A percentile compares a stretch with the other conserved stretches of the same genome.
These are phyloP conservation scores for Zaprionus tsacasi DNA, from an alignment of 1,140 invertebrate species.

Conservation along the genomic window DNA sequence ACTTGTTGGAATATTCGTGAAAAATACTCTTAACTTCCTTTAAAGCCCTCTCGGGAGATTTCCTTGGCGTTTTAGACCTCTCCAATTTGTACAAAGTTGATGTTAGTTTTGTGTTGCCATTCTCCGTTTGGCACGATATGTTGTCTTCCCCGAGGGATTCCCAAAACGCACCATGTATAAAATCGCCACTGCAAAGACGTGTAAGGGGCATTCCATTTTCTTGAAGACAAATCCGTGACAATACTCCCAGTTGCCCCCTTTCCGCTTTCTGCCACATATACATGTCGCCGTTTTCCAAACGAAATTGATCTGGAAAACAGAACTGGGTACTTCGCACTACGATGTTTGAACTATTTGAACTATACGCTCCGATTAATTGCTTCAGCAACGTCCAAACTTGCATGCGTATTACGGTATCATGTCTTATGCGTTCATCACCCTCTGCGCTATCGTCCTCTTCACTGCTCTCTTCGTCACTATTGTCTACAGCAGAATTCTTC, in stretches of 20 bases:
- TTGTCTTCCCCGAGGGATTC: constrained; percentile 11
- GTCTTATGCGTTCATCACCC: constrained; percentile 23
- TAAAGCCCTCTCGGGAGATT: constrained; percentile 41
- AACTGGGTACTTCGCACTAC: constrained; percentile 65
- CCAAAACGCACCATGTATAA: constrained; percentile 73
- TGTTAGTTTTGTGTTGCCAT: constrained; percentile 35
- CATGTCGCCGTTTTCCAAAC: not conserved
- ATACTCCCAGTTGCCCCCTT: constrained; percentile 41
- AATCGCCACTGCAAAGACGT: constrained; percentile 63
- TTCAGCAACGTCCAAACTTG: constrained; percentile 29
- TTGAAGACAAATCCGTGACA: constrained; percentile 66
- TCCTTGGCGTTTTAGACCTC: constrained; percentile 20
- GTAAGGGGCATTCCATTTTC: constrained; percentile 58
- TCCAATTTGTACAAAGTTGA: constrained; percentile 49
- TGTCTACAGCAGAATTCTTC: constrained; percentile 40
- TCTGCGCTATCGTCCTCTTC: constrained; percentile 44
- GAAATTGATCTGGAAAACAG: constrained; percentile 64
- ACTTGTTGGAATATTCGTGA: constrained; percentile 43
- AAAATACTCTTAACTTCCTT: constrained; percentile 52
- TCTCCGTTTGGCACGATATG: constrained; percentile 7
- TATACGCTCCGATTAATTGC: constrained; percentile 14
- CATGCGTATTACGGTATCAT: constrained; percentile 40
- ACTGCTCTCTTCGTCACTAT: constrained; percentile 43
- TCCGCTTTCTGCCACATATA: constrained; percentile 61
- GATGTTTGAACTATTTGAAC: not conserved